Conservation (phyloP, 1,140 invertebrate genomes). For the Zophobas morio region DNA sequence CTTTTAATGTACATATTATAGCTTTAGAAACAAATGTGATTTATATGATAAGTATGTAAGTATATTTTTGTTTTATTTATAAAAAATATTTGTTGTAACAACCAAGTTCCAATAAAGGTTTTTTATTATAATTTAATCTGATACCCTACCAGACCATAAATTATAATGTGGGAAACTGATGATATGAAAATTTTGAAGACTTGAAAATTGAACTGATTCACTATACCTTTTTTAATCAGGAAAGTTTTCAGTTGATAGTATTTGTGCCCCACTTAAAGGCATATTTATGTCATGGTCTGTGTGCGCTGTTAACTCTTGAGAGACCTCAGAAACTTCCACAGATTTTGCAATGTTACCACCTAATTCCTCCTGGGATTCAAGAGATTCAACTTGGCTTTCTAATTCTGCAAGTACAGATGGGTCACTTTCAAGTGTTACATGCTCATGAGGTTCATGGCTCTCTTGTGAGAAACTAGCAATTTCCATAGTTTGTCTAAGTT, state of each 20-base stretch:
- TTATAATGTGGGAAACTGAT: neutral
- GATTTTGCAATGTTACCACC: too few relatives aligned
- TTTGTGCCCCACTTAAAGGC: too few relatives aligned
- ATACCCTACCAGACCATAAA: neutral
- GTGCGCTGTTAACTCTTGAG: too few relatives aligned
- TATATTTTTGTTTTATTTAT: slow-evolving; percentile 39
- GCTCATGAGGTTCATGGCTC: slow-evolving; percentile 1
- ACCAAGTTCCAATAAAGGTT: slow-evolving; percentile 44
- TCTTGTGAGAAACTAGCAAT: neutral
- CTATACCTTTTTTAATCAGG: too few relatives aligned
- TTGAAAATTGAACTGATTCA: too few relatives aligned
- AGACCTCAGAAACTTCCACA: too few relatives aligned
- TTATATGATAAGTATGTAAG: slow-evolving; percentile 51
- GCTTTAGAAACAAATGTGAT: slow-evolving; percentile 53
- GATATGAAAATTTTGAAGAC: too few relatives aligned
- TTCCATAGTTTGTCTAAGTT: slow-evolving; percentile 38
- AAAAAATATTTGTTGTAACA: slow-evolving; percentile 39
- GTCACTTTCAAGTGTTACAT: too few relatives aligned
- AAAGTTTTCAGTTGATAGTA: too few relatives aligned
- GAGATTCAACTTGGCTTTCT: too few relatives aligned
- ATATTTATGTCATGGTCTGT: too few relatives aligned
- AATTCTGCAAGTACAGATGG: too few relatives aligned
- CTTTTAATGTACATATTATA: slow-evolving; percentile 42
- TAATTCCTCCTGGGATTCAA: neutral
- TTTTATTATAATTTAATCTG: slow-evolving; percentile 9